phyloP scores from a whole-genome alignment of 2,797 vertebrate genomes.

The Cuniculus paca region DNA sequence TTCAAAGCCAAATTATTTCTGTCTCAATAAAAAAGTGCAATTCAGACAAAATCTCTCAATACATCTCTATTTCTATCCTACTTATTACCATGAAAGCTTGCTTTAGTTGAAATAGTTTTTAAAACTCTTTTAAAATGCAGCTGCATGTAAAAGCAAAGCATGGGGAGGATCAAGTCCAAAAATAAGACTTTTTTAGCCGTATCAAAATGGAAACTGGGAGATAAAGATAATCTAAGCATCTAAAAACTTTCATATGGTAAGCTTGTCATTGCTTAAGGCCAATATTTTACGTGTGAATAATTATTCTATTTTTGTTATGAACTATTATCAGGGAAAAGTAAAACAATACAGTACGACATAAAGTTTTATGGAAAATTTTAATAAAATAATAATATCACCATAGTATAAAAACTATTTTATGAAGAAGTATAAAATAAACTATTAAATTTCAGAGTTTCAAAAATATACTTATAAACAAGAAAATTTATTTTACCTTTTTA shows the following conservation, averaged over 20 bases:
- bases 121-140: constrained; percentile 52
- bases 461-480: neutral
- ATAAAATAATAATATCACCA: neutral
- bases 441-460: neutral
- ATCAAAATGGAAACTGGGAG: neutral
- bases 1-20: constrained; percentile 52
- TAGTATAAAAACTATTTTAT: neutral
- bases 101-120: constrained; percentile 51
- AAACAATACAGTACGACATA: neutral
- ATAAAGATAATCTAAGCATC: neutral
- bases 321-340: neutral
- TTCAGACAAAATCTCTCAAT: constrained; percentile 3
- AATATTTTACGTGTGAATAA: neutral
- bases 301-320: neutral
- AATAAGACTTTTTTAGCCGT: neutral
- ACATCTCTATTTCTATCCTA: constrained; percentile 47
- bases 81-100: neutral
- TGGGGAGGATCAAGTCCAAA: neutral
- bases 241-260: neutral
- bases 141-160: constrained; percentile 32
- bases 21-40: constrained; percentile 6
- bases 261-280: constrained; percentile 2
- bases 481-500: neutral
- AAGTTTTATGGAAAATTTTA: neutral
- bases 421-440: neutral